phyloP scores from a whole-genome alignment of 2,888 invertebrate species.

The Sesamia inferens region DNA sequence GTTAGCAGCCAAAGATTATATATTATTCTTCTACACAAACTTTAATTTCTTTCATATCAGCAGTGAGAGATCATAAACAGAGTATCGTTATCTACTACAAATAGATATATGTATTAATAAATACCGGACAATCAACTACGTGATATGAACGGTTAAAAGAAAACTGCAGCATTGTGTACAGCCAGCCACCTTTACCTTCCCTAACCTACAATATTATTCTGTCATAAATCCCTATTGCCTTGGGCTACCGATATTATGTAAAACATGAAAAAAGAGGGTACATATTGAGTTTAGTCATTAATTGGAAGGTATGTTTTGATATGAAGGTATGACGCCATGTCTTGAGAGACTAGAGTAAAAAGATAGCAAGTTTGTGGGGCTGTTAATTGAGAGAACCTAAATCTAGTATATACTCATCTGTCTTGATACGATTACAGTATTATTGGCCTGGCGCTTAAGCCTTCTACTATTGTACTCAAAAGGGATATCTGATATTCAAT shows the following conservation, averaged over 20 bases:
- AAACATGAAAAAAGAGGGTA: slow-evolving; percentile 18
- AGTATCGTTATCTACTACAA: slow-evolving; percentile 73
- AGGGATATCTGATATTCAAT: slow-evolving; percentile 77
- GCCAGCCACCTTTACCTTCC: slow-evolving; percentile 2
- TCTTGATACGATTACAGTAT: slow-evolving; percentile 8
- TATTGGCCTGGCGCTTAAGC: slow-evolving; percentile 14
- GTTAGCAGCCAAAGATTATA: slow-evolving; percentile 51
- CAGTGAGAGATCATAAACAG: slow-evolving; percentile 77
- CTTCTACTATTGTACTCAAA: slow-evolving; percentile 62
- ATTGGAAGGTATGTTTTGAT: background rate
- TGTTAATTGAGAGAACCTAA: background rate
- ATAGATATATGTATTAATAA: slow-evolving; percentile 70
- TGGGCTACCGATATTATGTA: background rate
- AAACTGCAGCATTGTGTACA: slow-evolving; percentile 35
- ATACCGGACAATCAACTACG: slow-evolving; percentile 70
- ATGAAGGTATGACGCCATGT: too few relatives aligned
- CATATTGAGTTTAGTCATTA: background rate
- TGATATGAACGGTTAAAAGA: slow-evolving; percentile 65
- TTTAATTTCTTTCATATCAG: slow-evolving; percentile 63
- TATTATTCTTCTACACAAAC: slow-evolving; percentile 47
- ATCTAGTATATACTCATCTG: background rate
- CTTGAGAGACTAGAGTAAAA: background rate
- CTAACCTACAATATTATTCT: background rate
- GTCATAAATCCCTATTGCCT: background rate
- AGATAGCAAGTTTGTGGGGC: background rate